phyloP scores from a whole-genome alignment of 2,888 invertebrate species.

The Erannis defoliaria region DNA sequence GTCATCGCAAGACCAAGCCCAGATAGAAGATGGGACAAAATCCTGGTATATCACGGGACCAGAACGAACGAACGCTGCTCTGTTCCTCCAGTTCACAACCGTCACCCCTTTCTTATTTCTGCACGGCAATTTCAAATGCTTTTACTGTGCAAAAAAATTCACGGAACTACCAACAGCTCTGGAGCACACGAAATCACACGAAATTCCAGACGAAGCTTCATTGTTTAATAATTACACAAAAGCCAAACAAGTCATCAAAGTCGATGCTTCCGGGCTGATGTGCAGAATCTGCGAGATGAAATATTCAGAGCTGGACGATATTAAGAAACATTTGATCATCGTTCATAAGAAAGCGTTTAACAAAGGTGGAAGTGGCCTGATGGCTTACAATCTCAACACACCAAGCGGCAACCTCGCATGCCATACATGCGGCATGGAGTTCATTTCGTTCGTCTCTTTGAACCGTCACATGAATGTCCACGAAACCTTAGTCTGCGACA shows the following conservation, averaged over 20 bases:
- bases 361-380: conserved; percentile 73
- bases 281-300: conserved; percentile 73
- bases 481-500: conserved; percentile 77
- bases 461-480: conserved; percentile 80
- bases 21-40: conserved; percentile 33
- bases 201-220: conserved; percentile 62
- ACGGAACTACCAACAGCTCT: conserved; percentile 73
- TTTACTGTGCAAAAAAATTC: conserved; percentile 76
- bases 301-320: conserved; percentile 70
- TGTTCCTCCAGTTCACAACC: conserved; percentile 73
- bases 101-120: conserved; percentile 78
- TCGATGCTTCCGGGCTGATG: conserved; percentile 73
- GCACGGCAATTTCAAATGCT: conserved; percentile 80
- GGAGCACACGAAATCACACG: conserved; percentile 65
- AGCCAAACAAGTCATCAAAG: conserved; percentile 75
- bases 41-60: conserved; percentile 82
- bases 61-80: conserved; percentile 78
- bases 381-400: conserved; percentile 71
- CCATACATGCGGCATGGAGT: conserved; percentile 70
- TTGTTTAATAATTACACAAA: conserved; percentile 69
- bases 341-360: conserved; percentile 74
- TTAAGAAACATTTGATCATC: conserved; percentile 64
- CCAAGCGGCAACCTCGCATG: conserved; percentile 68
- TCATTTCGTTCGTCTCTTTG: conserved; percentile 73
- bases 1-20: conserved; percentile 6